Percentiles rank a stretch among this genome's conserved stretches.
These are phyloP conservation scores for Lepidocyrtinus sp. DNA, from an alignment of 2,888 invertebrate species.

Conservation along the genomic window DNA sequence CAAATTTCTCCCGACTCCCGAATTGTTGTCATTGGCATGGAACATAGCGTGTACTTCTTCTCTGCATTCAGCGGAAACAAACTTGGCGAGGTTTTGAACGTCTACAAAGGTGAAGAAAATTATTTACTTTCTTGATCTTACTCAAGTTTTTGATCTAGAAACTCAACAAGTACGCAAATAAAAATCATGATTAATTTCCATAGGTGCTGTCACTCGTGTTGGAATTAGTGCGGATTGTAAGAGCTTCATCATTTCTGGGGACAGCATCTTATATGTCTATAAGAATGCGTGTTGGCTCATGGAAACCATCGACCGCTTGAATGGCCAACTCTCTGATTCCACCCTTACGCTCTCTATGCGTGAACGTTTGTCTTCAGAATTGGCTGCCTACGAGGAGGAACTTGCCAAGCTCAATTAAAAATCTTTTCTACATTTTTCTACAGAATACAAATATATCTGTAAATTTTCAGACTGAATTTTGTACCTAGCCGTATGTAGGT, in stretches of 20 bases:
- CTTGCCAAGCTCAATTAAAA: constrained; percentile 7
- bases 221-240: constrained; percentile 84
- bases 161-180: neutral
- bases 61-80: constrained; percentile 79
- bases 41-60: constrained; percentile 80
- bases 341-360: constrained; percentile 61
- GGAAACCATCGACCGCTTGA: constrained; percentile 72
- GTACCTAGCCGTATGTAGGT: neutral
- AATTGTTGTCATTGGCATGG: constrained; percentile 80
- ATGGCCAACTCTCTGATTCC: constrained; percentile 71
- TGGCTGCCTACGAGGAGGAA: constrained; percentile 33
- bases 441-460: no score
- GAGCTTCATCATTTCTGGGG: constrained; percentile 82
- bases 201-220: constrained; percentile 81
- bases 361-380: constrained; percentile 52
- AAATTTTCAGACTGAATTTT: constrained; percentile 1
- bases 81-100: constrained; percentile 72
- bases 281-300: constrained; percentile 84
- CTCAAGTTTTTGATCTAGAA: no score
- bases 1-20: constrained; percentile 58
- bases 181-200: constrained; percentile 70
- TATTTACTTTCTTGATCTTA: neutral
- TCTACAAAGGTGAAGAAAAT: constrained; percentile 34
- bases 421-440: neutral
- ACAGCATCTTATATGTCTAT: constrained; percentile 83